Evolutionary conservation across 2,797 vertebrate species (phyloP).

Genomic region (Vireo griseus): DNA sequence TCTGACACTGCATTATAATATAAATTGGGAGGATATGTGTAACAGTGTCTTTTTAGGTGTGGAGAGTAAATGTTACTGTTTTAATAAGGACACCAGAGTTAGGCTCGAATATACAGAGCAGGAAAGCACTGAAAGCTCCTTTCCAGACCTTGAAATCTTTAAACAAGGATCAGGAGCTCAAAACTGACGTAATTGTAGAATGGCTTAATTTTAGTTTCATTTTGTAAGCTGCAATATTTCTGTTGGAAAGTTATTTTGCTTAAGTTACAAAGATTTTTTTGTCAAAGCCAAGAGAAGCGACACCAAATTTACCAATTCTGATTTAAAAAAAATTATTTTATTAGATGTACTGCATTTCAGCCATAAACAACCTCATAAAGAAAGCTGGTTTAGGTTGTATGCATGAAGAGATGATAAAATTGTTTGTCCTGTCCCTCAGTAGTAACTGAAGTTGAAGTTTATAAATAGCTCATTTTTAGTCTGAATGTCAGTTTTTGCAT

Average conservation of each 20-base stretch:
- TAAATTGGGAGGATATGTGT: not conserved
- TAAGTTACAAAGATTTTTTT: not conserved
- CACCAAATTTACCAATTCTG: not conserved
- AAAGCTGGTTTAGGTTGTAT: not conserved
- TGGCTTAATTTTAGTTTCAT: not conserved
- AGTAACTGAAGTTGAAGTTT: not conserved
- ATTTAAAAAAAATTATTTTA: rapidly evolving
- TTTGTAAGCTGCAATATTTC: not conserved
- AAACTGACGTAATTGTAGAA: not conserved
- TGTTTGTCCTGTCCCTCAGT: not conserved
- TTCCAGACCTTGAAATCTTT: not conserved
- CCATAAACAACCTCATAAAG: not conserved
- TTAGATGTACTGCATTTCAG: not conserved
- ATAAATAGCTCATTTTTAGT: not conserved
- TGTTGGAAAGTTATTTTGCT: not conserved
- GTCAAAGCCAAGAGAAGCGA: not conserved
- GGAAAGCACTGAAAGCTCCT: not conserved
- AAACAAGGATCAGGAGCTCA: not conserved
- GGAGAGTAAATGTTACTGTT: not conserved
- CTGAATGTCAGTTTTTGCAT: not conserved
- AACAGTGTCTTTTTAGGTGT: not conserved
- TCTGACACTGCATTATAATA: not conserved
- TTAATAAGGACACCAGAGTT: not conserved
- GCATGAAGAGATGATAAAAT: not conserved
- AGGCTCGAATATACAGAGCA: not conserved